Percentiles rank a stretch among this genome's conserved stretches.
Conservation (phyloP, 92 coral and sea anemone species). For the Hydrozoanthus gracilis region DNA sequence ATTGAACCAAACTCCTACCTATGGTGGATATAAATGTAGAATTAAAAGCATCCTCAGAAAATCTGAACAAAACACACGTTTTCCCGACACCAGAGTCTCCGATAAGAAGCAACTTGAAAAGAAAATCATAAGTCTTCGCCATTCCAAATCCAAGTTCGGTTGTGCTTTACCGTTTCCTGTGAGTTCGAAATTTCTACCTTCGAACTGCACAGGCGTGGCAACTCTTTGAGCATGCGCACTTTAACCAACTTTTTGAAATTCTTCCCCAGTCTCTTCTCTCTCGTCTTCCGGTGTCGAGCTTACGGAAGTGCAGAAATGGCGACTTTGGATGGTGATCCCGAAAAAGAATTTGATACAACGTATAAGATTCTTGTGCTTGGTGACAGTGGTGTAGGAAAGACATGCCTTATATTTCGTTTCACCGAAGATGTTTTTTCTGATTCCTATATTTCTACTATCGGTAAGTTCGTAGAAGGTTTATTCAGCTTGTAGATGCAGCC, state of each 20-base stretch:
- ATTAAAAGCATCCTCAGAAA: slow-evolving; percentile 99
- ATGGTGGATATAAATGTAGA: slow-evolving; percentile 98
- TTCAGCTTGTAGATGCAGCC: too few species aligned
- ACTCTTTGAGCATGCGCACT: slow-evolving; percentile 67
- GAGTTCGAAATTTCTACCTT: slow-evolving; percentile 54
- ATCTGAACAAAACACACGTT: slow-evolving; percentile 92
- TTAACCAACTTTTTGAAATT: background rate
- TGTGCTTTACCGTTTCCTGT: slow-evolving; percentile 22
- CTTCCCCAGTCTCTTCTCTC: background rate
- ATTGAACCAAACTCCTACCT: slow-evolving; percentile 66
- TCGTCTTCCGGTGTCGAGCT: slow-evolving; percentile 10
- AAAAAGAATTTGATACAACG: slow-evolving; percentile 93
- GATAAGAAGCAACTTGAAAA: slow-evolving; percentile 92
- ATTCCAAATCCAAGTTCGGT: slow-evolving; percentile 52
- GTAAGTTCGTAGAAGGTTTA: slow-evolving; percentile 57
- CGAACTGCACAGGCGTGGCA: slow-evolving; percentile 96
- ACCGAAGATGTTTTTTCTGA: slow-evolving; percentile 95
- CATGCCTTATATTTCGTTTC: slow-evolving; percentile 93
- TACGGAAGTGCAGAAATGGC: background rate
- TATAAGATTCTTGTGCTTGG: slow-evolving; percentile 96
- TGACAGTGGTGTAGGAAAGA: slow-evolving; percentile 98
- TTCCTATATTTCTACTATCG: slow-evolving; percentile 95
- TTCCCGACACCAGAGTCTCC: slow-evolving; percentile 99
- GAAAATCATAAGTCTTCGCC: slow-evolving; percentile 99
- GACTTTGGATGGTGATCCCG: slow-evolving; percentile 50